These are phyloP conservation scores for Leistus spinibarbis DNA, from an alignment of 2,888 invertebrate species.

Conservation along the genomic window DNA sequence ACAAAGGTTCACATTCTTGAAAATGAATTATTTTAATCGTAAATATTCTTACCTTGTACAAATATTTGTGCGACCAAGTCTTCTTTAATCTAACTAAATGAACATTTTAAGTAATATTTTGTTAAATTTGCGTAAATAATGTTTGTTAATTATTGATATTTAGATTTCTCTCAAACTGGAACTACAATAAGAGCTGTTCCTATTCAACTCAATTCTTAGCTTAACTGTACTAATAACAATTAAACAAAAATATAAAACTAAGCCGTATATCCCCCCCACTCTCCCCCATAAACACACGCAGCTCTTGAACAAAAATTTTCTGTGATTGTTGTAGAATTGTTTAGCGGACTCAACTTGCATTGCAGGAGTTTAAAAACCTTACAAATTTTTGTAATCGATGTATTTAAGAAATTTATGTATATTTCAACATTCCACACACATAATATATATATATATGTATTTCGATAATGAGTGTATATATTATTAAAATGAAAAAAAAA, in stretches of 20 bases:
- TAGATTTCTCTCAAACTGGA: background rate
- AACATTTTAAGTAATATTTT: no score
- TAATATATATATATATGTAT: conserved; percentile 45
- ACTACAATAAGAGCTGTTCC: background rate
- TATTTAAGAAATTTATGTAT: conserved; percentile 51
- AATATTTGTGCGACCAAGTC: no score
- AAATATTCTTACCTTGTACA: no score
- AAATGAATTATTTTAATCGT: no score
- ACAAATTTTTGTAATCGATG: conserved; percentile 51
- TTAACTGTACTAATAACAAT: background rate
- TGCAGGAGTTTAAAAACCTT: conserved; percentile 42
- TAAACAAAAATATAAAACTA: conserved; percentile 6
- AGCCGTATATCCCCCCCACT: conserved; percentile 40
- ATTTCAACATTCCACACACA: conserved; percentile 53
- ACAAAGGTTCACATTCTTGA: no score
- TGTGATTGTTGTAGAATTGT: conserved; percentile 56
- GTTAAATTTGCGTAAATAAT: no score
- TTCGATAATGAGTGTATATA: conserved; percentile 55
- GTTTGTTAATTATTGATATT: background rate
- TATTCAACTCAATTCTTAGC: background rate
- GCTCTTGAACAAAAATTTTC: conserved; percentile 51
- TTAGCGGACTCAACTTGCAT: conserved; percentile 45
- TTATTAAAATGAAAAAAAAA: conserved; percentile 39
- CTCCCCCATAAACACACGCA: conserved; percentile 44
- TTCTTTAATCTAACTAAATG: no score